Evolutionary conservation across 1,140 invertebrate species (phyloP), one percentile per base, ranked within the genome.

Genomic region (Pteromalus puparum): DNA sequence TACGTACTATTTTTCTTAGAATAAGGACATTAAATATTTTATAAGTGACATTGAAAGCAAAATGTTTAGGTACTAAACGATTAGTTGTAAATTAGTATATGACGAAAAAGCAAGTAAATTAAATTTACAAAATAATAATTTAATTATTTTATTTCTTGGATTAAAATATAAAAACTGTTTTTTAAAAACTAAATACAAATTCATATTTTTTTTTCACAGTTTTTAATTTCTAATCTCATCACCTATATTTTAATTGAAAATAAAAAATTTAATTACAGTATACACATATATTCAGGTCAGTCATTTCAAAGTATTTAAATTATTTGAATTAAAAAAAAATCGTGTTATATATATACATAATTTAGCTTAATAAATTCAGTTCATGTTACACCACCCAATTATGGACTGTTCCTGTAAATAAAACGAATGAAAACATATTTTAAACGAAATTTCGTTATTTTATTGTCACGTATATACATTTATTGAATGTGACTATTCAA

Each of bases 361-460:
- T 68, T 77, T 38, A 83, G 61, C 84, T 86, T 89, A 87, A 87
- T 84, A 87, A 89, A 87, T 87, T 88, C 74, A 86, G 82, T 85
- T 89, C 72, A 81, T 84, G 53, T 93, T 89, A 93, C 87, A 93
- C 90, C 87, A 93, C 92, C 92, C 92, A 93, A 90, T 92, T 92
- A 86, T 92, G 90, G 65, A 93, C 88, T 73, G 91, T 91, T 87
- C 91, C 92, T 93, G 88, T 24, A 88, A 92, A 89, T 73, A 61
- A 34, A 81, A 30, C 53, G 6, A 61, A 21, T 61, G 53, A 61
- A 61, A 48, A 15, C 21, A n/a, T n/a, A 61, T n/a, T 61, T 61
- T 61, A 61, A 61, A 61, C 53, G 15, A 67, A 42, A 9, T 46
- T 24, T 26, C n/a, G 3, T 70, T 48, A 13, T 78, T 28, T 72